These are phyloP conservation scores for Sphaeramia orbicularis DNA, from an alignment of 2,797 vertebrate genomes.

Conservation along the genomic window DNA sequence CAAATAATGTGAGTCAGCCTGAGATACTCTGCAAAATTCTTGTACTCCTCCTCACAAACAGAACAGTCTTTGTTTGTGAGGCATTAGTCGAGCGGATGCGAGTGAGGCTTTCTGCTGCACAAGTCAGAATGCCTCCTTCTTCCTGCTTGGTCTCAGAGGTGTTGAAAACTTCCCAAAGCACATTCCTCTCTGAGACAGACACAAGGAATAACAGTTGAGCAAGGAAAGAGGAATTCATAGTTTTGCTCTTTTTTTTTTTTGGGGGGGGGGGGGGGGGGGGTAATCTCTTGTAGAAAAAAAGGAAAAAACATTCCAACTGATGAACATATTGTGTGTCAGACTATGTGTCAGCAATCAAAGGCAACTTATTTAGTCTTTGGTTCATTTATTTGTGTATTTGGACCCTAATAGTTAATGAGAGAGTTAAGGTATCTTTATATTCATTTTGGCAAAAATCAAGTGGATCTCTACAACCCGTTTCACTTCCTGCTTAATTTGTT, in stretches of 20 bases:
- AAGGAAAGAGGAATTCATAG: slow-evolving; percentile 55
- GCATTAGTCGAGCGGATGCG: slow-evolving; percentile 69
- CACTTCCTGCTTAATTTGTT: too few species aligned
- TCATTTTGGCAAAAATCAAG: too few species aligned
- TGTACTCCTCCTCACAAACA: slow-evolving; percentile 58
- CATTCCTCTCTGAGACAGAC: slow-evolving; percentile 74
- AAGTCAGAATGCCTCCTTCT: slow-evolving; percentile 70
- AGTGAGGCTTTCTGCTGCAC: slow-evolving; percentile 64
- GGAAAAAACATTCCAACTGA: slow-evolving; percentile 16
- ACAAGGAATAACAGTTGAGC: slow-evolving; percentile 66
- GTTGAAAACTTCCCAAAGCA: slow-evolving; percentile 79
- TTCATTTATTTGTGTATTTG: too few species aligned
- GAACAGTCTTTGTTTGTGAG: slow-evolving; percentile 73
- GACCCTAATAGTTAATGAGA: too few species aligned
- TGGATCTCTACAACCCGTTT: too few species aligned
- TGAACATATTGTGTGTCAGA: slow-evolving; percentile 3
- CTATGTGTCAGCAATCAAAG: slow-evolving; percentile 17
- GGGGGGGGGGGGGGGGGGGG: slow-evolving; percentile 5
- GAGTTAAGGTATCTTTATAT: too few species aligned
- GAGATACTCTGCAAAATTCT: slow-evolving; percentile 36
- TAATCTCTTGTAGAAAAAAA: slow-evolving; percentile 26
- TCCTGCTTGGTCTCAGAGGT: slow-evolving; percentile 83
- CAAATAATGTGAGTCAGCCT: slow-evolving; percentile 47
- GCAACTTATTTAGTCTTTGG: background rate
- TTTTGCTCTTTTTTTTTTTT: slow-evolving; percentile 39